Percentiles rank a stretch among this genome's conserved stretches.
Evolutionary conservation across 2,888 invertebrate species (phyloP).

Genomic region (Vannuccia rotundouncinata): DNA sequence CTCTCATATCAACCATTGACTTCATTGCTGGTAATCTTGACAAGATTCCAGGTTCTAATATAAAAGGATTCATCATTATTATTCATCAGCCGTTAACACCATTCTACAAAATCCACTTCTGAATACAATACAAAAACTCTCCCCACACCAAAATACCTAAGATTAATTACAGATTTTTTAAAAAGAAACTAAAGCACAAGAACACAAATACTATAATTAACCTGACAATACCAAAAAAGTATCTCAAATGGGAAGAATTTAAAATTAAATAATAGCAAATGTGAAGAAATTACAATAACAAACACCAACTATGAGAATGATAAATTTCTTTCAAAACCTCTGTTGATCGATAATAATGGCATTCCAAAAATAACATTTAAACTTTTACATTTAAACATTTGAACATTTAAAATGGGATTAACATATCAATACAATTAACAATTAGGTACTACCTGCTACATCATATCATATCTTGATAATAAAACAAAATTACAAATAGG

Average conservation of each 20-base stretch:
- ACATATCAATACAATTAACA: background rate
- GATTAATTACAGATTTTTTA: background rate
- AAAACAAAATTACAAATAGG: background rate
- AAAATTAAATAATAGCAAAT: background rate
- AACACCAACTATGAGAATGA: background rate
- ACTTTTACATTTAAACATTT: background rate
- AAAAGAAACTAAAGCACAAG: background rate
- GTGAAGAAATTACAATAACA: background rate
- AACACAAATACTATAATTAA: background rate
- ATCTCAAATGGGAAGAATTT: background rate
- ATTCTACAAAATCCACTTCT: background rate
- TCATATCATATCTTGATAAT: background rate
- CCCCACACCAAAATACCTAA: background rate
- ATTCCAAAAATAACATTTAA: background rate
- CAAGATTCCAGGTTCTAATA: background rate
- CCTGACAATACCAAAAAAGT: background rate
- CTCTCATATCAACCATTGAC: background rate
- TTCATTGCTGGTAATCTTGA: background rate
- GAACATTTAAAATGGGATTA: background rate
- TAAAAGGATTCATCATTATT: background rate
- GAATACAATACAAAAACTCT: background rate
- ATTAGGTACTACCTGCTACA: background rate
- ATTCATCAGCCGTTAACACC: background rate
- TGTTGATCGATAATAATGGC: background rate
- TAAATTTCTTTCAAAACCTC: background rate